phyloP scores from a whole-genome alignment of 2,797 vertebrate genomes.

The Protosalanx chinensis region DNA sequence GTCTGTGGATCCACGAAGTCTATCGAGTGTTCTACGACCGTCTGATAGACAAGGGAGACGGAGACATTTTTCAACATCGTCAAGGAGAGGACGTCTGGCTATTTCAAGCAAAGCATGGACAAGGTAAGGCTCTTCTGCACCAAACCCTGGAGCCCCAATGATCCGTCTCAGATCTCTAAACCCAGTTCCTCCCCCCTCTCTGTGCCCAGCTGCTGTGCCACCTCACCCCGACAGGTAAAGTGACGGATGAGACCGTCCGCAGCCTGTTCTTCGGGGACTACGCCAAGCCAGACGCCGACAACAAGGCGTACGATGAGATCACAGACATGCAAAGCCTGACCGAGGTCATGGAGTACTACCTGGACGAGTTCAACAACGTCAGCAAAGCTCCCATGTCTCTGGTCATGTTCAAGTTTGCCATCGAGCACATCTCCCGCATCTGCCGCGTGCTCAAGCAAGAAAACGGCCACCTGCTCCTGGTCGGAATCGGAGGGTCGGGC shows the following conservation, averaged over 20 bases:
- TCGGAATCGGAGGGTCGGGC: constrained; percentile 88
- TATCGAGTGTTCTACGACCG: constrained; percentile 94
- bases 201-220: constrained; percentile 79
- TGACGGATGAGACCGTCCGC: constrained; percentile 81
- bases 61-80: constrained; percentile 84
- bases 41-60: constrained; percentile 80
- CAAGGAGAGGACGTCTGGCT: constrained; percentile 77
- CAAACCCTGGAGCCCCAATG: neutral
- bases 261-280: constrained; percentile 92
- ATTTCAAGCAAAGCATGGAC: constrained; percentile 83
- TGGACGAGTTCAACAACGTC: constrained; percentile 86
- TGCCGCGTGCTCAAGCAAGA: constrained; percentile 90
- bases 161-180: neutral
- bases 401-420: constrained; percentile 92
- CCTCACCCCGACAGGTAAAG: constrained; percentile 75
- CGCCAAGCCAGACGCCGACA: constrained; percentile 69
- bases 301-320: constrained; percentile 85
- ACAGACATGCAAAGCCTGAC: constrained; percentile 77
- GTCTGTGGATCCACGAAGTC: constrained; percentile 93
- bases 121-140: constrained; percentile 70
- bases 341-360: constrained; percentile 83
- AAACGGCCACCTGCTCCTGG: constrained; percentile 85
- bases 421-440: constrained; percentile 91
- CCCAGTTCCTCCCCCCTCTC: neutral
- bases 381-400: constrained; percentile 91